Base-by-base conservation (phyloP, 2,113 vertebrate genomes). In the Porphyrio hochstetteri region DNA sequence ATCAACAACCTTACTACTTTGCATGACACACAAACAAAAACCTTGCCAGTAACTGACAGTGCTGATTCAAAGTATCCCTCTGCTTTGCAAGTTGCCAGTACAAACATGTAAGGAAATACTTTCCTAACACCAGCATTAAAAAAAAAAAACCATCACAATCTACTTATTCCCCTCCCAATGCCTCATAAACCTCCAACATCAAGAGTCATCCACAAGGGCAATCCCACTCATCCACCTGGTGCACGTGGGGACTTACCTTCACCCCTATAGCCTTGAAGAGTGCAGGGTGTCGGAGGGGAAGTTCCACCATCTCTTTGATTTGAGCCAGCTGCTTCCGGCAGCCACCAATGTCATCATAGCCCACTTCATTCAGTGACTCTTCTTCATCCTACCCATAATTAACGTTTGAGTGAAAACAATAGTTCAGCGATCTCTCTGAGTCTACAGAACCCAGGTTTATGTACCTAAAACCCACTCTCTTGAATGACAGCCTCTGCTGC, bases 261-360 rank as follows among this genome's bases (percentile, higher is more conserved):
- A 99, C 99, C 71, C 99, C 99, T 33, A 99, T 99, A 88, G 99
- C 99, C 96, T 99, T 99, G 96, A 99, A 99, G 61, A 99, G 98
- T 2, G 99, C 99, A 53, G 99, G 99, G 95, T 99, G 99, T 97
- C 99, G 98, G 29, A 99, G 98, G 10, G 99, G 99, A 57, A 99
- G 98, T 86, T 99, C 99, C 93, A 99, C 99, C 99, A 99, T 99
- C 95, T 99, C 99, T 90, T 99, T 99, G 96, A 99, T 99, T 92
- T 99, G 99, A 95, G 99, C 99, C 65, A 99, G 96, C 96, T 99
- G 99, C 97, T 99, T 99, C 94, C 99, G 98, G 90, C 99, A 99
- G 70, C 99, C 99, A 92, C 99, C 99, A 60, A 99, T 99, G 93
- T 99, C 99, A 98, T 99, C 99, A 75, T 99, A 99, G 63, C 99